Evolutionary conservation across 1,140 invertebrate genomes (phyloP).

Genomic region (Pollicipes pollicipes): DNA sequence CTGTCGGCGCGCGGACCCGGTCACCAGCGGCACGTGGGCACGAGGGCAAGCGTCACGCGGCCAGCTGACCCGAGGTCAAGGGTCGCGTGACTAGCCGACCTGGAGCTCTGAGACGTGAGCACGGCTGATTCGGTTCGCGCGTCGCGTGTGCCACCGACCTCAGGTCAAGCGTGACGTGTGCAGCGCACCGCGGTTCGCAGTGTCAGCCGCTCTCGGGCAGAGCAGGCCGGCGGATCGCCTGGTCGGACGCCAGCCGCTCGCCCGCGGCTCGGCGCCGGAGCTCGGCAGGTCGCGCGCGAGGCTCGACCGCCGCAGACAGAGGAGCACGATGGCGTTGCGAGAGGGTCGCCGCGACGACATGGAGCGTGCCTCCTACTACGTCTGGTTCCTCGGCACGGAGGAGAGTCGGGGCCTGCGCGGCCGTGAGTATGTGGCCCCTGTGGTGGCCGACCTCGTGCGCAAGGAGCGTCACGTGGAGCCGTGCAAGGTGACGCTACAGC

Average conservation of each 20-base stretch:
- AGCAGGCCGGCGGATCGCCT: too few relatives aligned
- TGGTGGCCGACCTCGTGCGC: constrained; percentile 62
- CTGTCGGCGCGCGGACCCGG: not conserved
- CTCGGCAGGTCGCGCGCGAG: not conserved
- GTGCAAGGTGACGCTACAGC: constrained; percentile 64
- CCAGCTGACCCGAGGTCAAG: not conserved
- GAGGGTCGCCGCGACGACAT: not conserved
- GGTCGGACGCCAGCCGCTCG: not conserved
- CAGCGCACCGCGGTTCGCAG: too few relatives aligned
- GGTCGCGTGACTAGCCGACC: not conserved
- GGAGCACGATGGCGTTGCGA: not conserved
- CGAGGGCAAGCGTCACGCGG: too few relatives aligned
- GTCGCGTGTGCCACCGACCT: too few relatives aligned
- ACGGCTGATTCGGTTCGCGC: too few relatives aligned
- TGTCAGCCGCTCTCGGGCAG: too few relatives aligned
- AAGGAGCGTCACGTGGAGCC: constrained; percentile 69
- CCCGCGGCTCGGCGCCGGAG: not conserved
- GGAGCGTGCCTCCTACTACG: constrained; percentile 58
- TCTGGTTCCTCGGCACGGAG: constrained; percentile 92
- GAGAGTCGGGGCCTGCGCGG: constrained; percentile 77
- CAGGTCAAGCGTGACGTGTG: not conserved
- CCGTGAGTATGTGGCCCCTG: constrained; percentile 55
- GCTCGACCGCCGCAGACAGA: not conserved
- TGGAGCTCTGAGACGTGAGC: too few relatives aligned
- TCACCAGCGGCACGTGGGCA: not conserved